These are phyloP conservation scores for Dolichomitus sp. DNA, from an alignment of 2,888 invertebrate genomes.

Conservation along the genomic window DNA sequence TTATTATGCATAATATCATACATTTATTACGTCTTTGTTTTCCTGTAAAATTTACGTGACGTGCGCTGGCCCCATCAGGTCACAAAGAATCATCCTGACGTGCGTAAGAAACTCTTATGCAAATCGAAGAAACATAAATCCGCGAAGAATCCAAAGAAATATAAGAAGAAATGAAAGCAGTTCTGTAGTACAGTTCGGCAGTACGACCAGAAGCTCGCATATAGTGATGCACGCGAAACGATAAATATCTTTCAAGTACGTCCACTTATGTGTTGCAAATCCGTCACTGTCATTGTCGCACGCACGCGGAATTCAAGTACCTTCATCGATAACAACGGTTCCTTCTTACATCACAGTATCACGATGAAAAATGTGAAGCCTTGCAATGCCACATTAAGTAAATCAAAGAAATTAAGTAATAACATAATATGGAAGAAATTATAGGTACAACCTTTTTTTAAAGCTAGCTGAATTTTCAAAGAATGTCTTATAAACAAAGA, in stretches of 20 bases:
- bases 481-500: no score
- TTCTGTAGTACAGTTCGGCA: constrained; percentile 3
- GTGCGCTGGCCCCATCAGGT: constrained; percentile 26
- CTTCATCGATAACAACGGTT: constrained; percentile 51
- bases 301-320: constrained; percentile 47
- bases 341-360: constrained; percentile 35
- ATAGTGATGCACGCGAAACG: constrained; percentile 29
- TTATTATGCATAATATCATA: constrained; percentile 16
- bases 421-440: no score
- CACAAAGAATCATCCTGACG: constrained; percentile 12
- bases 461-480: no score
- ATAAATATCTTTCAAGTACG: constrained; percentile 51
- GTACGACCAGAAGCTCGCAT: constrained; percentile 5
- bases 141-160: constrained; percentile 37
- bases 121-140: constrained; percentile 59
- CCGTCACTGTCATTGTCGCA: constrained; percentile 61
- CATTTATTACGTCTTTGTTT: constrained; percentile 40
- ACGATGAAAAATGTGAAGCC: background rate
- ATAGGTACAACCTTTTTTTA: no score
- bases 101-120: constrained; percentile 58
- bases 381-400: background rate
- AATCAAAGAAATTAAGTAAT: no score
- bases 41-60: constrained; percentile 44
- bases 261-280: constrained; percentile 58
- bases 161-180: constrained; percentile 39